Conservation (phyloP, 2,888 invertebrate genomes). For the Phragmatobia fuliginosa region DNA sequence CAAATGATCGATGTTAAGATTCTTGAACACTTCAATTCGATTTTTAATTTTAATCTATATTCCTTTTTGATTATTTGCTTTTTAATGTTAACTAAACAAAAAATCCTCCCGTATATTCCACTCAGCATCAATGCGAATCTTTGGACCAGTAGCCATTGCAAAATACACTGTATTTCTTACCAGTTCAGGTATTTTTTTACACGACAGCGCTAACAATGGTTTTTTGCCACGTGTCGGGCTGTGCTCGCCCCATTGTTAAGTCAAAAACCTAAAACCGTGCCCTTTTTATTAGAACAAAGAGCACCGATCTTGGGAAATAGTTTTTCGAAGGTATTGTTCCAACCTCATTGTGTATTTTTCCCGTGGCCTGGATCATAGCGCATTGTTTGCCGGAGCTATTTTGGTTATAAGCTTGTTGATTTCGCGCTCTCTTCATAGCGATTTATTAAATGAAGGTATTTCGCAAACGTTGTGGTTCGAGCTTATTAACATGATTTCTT, state of each 20-base stretch:
- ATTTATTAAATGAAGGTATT: neutral
- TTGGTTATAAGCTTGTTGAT: constrained; percentile 19
- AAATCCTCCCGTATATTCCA: constrained; percentile 26
- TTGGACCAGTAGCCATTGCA: constrained; percentile 16
- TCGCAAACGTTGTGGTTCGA: neutral
- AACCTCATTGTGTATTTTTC: constrained; percentile 63
- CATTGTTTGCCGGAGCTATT: constrained; percentile 38
- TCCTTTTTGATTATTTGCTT: neutral
- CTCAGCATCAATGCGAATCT: constrained; percentile 17
- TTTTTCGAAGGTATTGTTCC: constrained; percentile 68
- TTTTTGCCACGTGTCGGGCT: constrained; percentile 73
- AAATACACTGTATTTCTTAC: constrained; percentile 12
- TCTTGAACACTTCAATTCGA: neutral
- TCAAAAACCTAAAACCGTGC: constrained; percentile 79
- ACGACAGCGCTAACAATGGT: constrained; percentile 43
- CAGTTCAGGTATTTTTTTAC: constrained; percentile 35
- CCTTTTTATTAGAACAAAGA: constrained; percentile 71
- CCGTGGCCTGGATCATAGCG: constrained; percentile 48
- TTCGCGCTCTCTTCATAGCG: constrained; percentile 7
- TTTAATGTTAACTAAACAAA: constrained; percentile 11
- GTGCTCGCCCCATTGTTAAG: constrained; percentile 69
- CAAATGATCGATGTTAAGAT: neutral
- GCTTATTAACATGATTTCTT: neutral
- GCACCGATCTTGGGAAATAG: constrained; percentile 70
- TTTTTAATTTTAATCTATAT: neutral